These are phyloP conservation scores for Apamea anceps DNA, from an alignment of 2,888 invertebrate species.

Conservation along the genomic window DNA sequence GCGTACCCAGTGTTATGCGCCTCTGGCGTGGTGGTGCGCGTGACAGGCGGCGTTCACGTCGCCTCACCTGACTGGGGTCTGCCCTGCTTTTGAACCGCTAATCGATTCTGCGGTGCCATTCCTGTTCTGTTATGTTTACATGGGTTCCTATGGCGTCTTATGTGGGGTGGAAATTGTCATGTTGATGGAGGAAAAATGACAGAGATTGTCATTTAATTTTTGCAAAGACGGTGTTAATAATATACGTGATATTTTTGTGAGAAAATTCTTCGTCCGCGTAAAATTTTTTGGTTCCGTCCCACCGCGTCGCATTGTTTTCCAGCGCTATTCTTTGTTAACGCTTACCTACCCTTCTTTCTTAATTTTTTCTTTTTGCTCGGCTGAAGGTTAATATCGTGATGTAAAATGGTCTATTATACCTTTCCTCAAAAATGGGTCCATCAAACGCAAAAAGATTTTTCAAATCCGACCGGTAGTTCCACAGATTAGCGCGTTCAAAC, in stretches of 20 bases:
- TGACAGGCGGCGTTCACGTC: constrained; percentile 69
- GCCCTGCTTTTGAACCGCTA: constrained; percentile 65
- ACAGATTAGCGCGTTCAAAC: too few relatives aligned
- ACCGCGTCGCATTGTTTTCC: too few relatives aligned
- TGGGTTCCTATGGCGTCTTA: neutral
- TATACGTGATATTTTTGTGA: neutral
- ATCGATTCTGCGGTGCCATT: constrained; percentile 58
- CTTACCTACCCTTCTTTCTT: too few relatives aligned
- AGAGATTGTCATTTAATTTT: neutral
- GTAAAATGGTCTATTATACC: too few relatives aligned
- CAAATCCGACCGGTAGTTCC: too few relatives aligned
- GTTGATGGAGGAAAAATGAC: neutral
- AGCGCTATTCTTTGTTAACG: too few relatives aligned
- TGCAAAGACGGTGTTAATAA: neutral
- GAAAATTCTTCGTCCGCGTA: too few relatives aligned
- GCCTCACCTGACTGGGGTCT: constrained; percentile 66
- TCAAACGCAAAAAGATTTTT: too few relatives aligned
- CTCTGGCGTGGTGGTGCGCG: constrained; percentile 61
- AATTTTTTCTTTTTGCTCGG: too few relatives aligned
- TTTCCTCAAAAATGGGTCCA: too few relatives aligned
- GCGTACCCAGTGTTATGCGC: constrained; percentile 43
- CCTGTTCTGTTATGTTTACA: constrained; percentile 35
- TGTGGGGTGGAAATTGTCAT: neutral
- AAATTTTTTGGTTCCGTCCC: too few relatives aligned
- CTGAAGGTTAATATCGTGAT: too few relatives aligned